phyloP scores from a whole-genome alignment of 1,140 invertebrate genomes.

The Monomorium pharaonis region DNA sequence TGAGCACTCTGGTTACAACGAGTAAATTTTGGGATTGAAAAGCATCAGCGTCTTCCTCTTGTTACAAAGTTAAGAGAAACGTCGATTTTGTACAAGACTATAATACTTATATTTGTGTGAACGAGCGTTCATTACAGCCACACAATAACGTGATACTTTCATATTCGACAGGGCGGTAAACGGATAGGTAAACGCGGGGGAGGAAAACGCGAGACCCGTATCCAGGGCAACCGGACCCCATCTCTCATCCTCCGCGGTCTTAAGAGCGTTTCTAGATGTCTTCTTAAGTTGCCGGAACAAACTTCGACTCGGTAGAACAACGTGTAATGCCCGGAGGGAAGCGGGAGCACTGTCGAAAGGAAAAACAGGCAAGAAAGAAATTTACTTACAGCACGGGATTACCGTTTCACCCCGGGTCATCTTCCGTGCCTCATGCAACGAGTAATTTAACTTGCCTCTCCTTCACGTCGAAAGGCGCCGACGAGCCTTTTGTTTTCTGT shows the following conservation, averaged over 20 bases:
- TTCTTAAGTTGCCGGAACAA: constrained; percentile 79
- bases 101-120: neutral
- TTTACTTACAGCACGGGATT: constrained; percentile 70
- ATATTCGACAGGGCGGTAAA: constrained; percentile 67
- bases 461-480: constrained; percentile 21
- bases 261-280: constrained; percentile 77
- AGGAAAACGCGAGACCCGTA: constrained; percentile 71
- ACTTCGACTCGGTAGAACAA: constrained; percentile 75
- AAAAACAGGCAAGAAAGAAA: constrained; percentile 68
- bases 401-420: constrained; percentile 52
- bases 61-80: neutral
- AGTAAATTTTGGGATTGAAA: neutral
- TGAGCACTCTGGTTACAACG: neutral
- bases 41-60: neutral
- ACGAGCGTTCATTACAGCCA: constrained; percentile 46
- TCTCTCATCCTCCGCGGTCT: constrained; percentile 61
- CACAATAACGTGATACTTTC: constrained; percentile 66
- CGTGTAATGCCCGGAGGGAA: constrained; percentile 76
- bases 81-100: neutral
- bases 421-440: constrained; percentile 27
- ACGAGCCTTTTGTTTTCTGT: constrained; percentile 36
- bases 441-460: constrained; percentile 48
- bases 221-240: constrained; percentile 79
- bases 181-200: constrained; percentile 67
- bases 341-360: constrained; percentile 55